These are phyloP conservation scores for Apomyelois bistriatella DNA, from an alignment of 2,888 invertebrate species.

Conservation along the genomic window DNA sequence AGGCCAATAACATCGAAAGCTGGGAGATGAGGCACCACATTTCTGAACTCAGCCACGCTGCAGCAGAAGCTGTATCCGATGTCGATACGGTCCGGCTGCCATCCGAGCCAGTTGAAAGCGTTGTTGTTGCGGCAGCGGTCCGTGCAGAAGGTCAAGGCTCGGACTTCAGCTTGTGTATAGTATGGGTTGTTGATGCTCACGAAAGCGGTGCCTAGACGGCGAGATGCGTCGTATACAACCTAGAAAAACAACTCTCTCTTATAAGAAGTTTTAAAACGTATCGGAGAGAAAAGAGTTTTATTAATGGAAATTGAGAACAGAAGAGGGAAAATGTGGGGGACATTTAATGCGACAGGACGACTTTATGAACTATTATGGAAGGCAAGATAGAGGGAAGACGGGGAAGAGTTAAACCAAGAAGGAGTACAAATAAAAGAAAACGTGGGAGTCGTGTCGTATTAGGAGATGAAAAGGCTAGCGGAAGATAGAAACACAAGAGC, in stretches of 20 bases:
- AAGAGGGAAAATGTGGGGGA: no score
- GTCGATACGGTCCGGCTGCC: constrained; percentile 70
- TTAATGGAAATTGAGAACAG: no score
- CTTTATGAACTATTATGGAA: no score
- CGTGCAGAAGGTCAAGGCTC: constrained; percentile 69
- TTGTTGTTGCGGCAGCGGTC: constrained; percentile 77
- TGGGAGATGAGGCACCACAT: constrained; percentile 76
- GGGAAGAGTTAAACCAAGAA: no score
- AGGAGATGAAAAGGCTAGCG: no score
- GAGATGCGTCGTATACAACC: constrained; percentile 76
- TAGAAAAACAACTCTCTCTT: constrained; percentile 26
- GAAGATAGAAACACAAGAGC: no score
- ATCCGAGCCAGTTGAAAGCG: constrained; percentile 81
- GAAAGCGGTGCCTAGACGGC: constrained; percentile 77
- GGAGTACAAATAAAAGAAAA: no score
- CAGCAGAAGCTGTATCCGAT: constrained; percentile 83
- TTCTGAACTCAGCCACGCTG: constrained; percentile 76
- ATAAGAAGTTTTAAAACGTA: background rate
- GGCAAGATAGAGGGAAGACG: no score
- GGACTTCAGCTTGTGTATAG: constrained; percentile 56
- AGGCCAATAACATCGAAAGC: constrained; percentile 66
- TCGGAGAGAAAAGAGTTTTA: no score
- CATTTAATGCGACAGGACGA: no score
- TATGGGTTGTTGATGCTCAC: constrained; percentile 83
- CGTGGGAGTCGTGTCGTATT: no score